Percentiles rank a stretch among this genome's conserved stretches.
Evolutionary conservation across 2,113 vertebrate genomes (phyloP).

Genomic region (Haemorhous mexicanus): DNA sequence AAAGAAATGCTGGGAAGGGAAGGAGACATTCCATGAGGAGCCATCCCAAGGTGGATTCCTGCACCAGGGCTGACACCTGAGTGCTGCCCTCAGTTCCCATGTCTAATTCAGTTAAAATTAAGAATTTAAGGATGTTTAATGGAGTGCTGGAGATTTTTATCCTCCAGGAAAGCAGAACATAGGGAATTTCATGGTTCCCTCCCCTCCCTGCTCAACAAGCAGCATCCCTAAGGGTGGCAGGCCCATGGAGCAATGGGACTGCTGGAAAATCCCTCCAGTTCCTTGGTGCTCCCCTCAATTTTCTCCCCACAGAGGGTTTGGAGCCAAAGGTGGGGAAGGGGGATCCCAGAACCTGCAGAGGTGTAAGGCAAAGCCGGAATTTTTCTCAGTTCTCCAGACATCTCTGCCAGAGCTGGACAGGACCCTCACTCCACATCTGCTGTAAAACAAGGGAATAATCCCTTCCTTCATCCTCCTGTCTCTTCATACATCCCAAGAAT

Average conservation of each 20-base stretch:
- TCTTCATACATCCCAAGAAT: neutral
- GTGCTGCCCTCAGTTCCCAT: fast-evolving
- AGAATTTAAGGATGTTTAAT: neutral
- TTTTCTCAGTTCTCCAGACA: neutral
- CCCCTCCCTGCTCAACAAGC: neutral
- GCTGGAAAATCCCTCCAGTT: neutral
- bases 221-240: neutral
- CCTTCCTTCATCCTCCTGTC: neutral
- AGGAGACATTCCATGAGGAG: neutral
- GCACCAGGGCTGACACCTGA: fast-evolving
- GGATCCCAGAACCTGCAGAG: neutral
- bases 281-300: neutral
- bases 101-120: neutral
- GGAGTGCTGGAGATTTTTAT: neutral
- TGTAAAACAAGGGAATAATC: neutral
- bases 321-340: neutral
- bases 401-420: neutral
- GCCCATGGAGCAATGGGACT: neutral
- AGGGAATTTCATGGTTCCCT: neutral
- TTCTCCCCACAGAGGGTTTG: neutral
- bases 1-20: conserved; percentile 45
- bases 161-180: neutral
- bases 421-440: neutral
- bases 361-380: neutral
- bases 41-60: neutral